phyloP scores from a whole-genome alignment of 2,113 vertebrate species.

The Crotalus tigris region DNA sequence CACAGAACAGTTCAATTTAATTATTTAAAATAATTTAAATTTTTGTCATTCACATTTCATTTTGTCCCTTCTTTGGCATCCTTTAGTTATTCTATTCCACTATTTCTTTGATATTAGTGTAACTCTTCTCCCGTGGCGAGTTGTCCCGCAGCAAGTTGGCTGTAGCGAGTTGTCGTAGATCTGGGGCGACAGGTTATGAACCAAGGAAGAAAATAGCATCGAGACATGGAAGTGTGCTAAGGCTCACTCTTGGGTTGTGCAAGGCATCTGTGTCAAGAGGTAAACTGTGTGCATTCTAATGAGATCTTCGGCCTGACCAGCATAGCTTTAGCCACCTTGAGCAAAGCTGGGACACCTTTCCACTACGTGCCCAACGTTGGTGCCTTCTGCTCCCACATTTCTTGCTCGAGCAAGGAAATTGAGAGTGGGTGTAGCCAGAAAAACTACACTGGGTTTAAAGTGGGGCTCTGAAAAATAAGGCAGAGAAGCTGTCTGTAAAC shows the following conservation, averaged over 20 bases:
- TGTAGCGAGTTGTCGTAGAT: neutral
- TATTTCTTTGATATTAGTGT: neutral
- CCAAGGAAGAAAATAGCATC: neutral
- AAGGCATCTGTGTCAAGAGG: neutral
- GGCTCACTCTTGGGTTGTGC: neutral
- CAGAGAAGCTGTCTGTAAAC: neutral
- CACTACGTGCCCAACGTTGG: neutral
- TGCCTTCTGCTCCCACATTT: neutral
- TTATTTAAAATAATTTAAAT: neutral
- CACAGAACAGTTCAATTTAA: neutral
- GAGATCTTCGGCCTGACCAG: neutral
- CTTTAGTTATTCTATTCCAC: neutral
- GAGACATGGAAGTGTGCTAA: neutral
- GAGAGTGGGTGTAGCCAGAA: no score
- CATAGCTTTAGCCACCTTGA: no score
- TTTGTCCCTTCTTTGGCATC: neutral
- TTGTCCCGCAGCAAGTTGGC: neutral
- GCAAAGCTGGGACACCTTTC: neutral
- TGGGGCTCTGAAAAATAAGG: no score
- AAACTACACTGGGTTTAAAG: neutral
- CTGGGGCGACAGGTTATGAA: neutral
- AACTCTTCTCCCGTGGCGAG: neutral
- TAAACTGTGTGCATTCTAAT: neutral
- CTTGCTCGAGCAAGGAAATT: neutral
- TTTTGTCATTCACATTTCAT: neutral